Conservation (phyloP, 92 coral and sea anemone genomes). For the Umimayanthus chanpuru region DNA sequence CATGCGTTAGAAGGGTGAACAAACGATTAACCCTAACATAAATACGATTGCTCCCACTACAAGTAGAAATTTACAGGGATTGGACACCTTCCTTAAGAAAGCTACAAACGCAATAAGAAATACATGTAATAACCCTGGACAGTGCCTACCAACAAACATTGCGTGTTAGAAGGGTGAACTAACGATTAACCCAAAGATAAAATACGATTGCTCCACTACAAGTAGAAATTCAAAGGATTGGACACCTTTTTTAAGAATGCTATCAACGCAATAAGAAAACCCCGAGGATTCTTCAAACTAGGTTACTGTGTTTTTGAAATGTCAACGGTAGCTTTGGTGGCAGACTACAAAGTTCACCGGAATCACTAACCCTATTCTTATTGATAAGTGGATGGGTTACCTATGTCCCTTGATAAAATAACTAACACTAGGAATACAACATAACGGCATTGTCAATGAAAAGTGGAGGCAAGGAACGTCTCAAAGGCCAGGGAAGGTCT, state of each 20-base stretch:
- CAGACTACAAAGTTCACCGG: no score
- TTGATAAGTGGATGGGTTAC: background rate
- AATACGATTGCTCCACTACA: background rate
- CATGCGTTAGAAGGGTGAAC: background rate
- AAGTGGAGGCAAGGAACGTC: background rate
- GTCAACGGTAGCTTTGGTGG: no score
- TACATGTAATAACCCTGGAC: constrained; percentile 84
- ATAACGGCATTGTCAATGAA: background rate
- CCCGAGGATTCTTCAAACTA: no score
- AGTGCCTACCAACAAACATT: constrained; percentile 59
- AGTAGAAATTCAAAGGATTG: background rate
- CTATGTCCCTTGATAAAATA: background rate
- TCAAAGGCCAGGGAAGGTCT: background rate
- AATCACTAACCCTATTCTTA: no score
- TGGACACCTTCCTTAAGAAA: no score
- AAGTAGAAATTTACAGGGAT: background rate
- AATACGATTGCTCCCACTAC: background rate
- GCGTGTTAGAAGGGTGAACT: background rate
- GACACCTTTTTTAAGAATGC: no score
- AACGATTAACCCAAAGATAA: background rate
- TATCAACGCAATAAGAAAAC: no score
- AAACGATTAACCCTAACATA: background rate
- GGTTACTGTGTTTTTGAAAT: no score
- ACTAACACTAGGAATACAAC: background rate
- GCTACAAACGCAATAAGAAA: background rate